A percentile compares a stretch with the other conserved stretches of the same genome.
These are phyloP conservation scores for Drosophila nigricruria DNA, from an alignment of 2,888 invertebrate genomes.

Conservation along the genomic window DNA sequence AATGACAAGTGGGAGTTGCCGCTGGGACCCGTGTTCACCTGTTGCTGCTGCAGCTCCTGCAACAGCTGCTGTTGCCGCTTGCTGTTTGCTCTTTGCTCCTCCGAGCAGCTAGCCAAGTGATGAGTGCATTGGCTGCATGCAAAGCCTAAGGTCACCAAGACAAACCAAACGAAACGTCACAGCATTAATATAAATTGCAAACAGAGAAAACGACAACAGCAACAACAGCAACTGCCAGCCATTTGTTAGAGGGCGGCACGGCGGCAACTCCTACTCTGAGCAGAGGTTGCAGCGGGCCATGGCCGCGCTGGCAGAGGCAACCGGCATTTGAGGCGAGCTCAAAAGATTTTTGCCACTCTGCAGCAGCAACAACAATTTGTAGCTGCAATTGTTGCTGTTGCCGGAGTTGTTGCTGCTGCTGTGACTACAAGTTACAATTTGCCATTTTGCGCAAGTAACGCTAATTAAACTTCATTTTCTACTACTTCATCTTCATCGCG, in stretches of 20 bases:
- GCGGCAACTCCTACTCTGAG: slow-evolving; percentile 43
- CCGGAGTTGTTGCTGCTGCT: slow-evolving; percentile 19
- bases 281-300: slow-evolving; percentile 34
- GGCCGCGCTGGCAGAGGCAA: slow-evolving; percentile 28
- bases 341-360: slow-evolving; percentile 60
- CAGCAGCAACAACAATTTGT: slow-evolving; percentile 57
- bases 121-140: slow-evolving; percentile 49
- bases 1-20: slow-evolving; percentile 8
- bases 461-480: slow-evolving; percentile 83
- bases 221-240: slow-evolving; percentile 2
- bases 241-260: slow-evolving; percentile 50
- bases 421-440: slow-evolving; percentile 75
- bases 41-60: slow-evolving; percentile 13
- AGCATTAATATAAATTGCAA: slow-evolving; percentile 56
- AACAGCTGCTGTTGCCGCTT: slow-evolving; percentile 14
- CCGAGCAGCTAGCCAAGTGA: slow-evolving; percentile 24
- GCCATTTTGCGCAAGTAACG: slow-evolving; percentile 82
- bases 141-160: slow-evolving; percentile 47
- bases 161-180: slow-evolving; percentile 53
- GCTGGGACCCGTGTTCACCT: neutral
- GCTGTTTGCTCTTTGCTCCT: slow-evolving; percentile 15
- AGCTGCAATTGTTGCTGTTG: slow-evolving; percentile 46
- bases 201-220: slow-evolving; percentile 53
- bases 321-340: slow-evolving; percentile 52
- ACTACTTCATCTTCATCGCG: slow-evolving; percentile 77